Percentiles rank a stretch among this genome's conserved stretches.
These are phyloP conservation scores for Selene dorsalis DNA, from an alignment of 2,797 vertebrate genomes.

Conservation along the genomic window DNA sequence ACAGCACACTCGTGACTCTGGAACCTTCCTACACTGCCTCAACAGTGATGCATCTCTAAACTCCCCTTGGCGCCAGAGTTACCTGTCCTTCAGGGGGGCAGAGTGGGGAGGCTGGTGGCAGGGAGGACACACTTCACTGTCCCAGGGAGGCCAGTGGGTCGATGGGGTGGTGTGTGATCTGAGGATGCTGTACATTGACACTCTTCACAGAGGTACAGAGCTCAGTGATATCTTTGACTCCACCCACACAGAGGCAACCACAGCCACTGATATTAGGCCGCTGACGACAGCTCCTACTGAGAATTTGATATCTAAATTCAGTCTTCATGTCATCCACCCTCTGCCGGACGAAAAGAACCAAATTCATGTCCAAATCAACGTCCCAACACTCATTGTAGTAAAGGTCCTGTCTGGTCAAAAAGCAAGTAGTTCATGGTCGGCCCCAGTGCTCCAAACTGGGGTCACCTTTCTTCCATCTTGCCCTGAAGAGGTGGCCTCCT, in stretches of 20 bases:
- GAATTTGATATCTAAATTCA: constrained; percentile 50
- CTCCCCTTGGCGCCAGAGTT: constrained; percentile 86
- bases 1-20: constrained; percentile 81
- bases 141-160: constrained; percentile 76
- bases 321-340: constrained; percentile 78
- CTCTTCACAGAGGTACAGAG: constrained; percentile 58
- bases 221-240: constrained; percentile 43
- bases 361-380: constrained; percentile 76
- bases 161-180: constrained; percentile 85
- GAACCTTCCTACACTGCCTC: constrained; percentile 79
- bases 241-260: constrained; percentile 44
- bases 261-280: constrained; percentile 24
- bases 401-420: constrained; percentile 71
- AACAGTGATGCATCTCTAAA: constrained; percentile 50
- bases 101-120: constrained; percentile 84
- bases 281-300: constrained; percentile 15
- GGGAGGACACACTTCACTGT: constrained; percentile 67
- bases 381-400: constrained; percentile 73
- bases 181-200: constrained; percentile 79
- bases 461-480: constrained; percentile 77
- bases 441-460: constrained; percentile 71
- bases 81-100: constrained; percentile 73
- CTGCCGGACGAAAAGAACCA: constrained; percentile 63
- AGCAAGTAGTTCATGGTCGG: constrained; percentile 82
- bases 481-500: constrained; percentile 67